A percentile compares a stretch with the other conserved stretches of the same genome.
Evolutionary conservation across 2,888 invertebrate genomes (phyloP).

Genomic region (Dryobotodes eremita): DNA sequence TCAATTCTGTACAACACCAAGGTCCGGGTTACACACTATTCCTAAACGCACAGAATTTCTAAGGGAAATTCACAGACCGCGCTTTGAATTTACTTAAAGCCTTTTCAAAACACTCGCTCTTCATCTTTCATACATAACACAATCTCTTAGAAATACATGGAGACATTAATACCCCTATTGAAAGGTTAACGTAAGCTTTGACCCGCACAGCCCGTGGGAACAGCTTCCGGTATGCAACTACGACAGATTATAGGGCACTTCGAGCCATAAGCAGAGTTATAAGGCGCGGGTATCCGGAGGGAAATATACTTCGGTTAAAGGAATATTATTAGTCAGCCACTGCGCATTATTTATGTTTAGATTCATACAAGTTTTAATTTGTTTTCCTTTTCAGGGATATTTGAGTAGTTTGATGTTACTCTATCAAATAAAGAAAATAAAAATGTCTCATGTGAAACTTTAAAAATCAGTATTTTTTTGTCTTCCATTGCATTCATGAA

Average conservation of each 20-base stretch:
- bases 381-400: not conserved
- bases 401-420: not conserved
- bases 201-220: conserved; percentile 33
- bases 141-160: conserved; percentile 1
- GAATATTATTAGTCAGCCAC: conserved; percentile 4
- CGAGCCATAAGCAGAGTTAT: conserved; percentile 26
- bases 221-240: conserved; percentile 44
- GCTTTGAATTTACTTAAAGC: too few species aligned
- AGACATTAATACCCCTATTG: not conserved
- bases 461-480: too few species aligned
- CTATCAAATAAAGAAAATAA: too few species aligned
- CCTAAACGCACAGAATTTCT: too few species aligned
- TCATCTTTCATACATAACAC: not conserved
- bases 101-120: too few species aligned
- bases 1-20: too few species aligned
- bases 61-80: too few species aligned
- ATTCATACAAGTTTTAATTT: not conserved
- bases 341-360: not conserved
- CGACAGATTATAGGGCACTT: conserved; percentile 52
- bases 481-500: not conserved
- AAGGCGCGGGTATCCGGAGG: conserved; percentile 30
- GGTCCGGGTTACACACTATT: too few species aligned
- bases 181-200: conserved; percentile 34
- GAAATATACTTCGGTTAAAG: conserved; percentile 33
- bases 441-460: too few species aligned